A percentile compares a stretch with the other conserved stretches of the same genome.
phyloP scores from a whole-genome alignment of 2,888 invertebrate species.

The Hirtodrosophila alboralis region DNA sequence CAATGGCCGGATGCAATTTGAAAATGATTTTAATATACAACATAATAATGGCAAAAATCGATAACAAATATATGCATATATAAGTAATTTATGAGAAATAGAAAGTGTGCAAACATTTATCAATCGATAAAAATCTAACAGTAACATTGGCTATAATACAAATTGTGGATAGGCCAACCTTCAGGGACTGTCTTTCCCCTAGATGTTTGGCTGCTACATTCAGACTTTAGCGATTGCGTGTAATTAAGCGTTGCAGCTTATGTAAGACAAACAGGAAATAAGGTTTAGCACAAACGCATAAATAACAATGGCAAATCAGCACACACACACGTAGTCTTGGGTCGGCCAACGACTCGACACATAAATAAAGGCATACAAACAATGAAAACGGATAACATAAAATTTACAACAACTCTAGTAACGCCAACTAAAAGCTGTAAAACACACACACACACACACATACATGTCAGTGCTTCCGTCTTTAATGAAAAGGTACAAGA shows the following conservation, averaged over 20 bases:
- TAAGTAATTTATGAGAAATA: background rate
- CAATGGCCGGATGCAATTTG: conserved; percentile 34
- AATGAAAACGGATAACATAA: conserved; percentile 78
- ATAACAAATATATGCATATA: conserved; percentile 6
- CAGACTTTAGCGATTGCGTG: conserved; percentile 48
- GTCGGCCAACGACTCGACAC: conserved; percentile 35
- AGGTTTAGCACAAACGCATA: conserved; percentile 75
- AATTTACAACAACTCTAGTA: conserved; percentile 69
- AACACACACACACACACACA: conserved; percentile 13
- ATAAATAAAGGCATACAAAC: conserved; percentile 73
- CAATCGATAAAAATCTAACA: conserved; percentile 29
- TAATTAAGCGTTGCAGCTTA: conserved; percentile 77
- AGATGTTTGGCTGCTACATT: background rate
- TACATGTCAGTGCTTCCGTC: conserved; percentile 40
- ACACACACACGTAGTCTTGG: conserved; percentile 23
- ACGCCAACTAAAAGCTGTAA: conserved; percentile 57
- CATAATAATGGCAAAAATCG: conserved; percentile 2
- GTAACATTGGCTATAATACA: too few species aligned
- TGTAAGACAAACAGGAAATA: conserved; percentile 78
- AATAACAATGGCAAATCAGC: conserved; percentile 65
- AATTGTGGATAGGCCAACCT: background rate
- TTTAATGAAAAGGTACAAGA: conserved; percentile 66
- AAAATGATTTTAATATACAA: conserved; percentile 22
- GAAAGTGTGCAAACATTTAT: conserved; percentile 13
- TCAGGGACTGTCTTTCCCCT: background rate